Conservation (phyloP, 1,140 invertebrate genomes). For the Lineus longissimus region DNA sequence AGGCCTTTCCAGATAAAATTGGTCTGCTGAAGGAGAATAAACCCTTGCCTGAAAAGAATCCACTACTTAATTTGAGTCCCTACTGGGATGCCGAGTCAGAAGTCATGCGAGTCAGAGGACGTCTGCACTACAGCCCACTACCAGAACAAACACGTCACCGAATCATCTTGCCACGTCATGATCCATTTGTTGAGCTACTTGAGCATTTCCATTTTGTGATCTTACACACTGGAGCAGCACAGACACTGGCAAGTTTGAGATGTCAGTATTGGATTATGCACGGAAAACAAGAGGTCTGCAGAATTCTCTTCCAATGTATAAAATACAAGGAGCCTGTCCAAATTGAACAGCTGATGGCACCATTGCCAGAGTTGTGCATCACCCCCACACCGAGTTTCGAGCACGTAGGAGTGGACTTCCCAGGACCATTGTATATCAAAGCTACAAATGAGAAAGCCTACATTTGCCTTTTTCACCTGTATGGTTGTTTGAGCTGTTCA, state of each 20-base stretch:
- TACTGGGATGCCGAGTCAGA: background rate
- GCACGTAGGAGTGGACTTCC: background rate
- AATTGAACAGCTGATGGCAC: background rate
- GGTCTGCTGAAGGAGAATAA: background rate
- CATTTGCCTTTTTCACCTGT: background rate
- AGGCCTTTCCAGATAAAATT: background rate
- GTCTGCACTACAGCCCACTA: background rate
- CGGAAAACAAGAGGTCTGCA: background rate
- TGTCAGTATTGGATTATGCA: background rate
- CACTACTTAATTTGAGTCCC: background rate
- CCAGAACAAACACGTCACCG: background rate
- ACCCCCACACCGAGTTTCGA: background rate
- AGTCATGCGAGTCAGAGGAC: background rate
- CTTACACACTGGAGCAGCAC: background rate
- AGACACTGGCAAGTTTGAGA: background rate
- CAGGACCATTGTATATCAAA: background rate
- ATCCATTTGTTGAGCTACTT: background rate
- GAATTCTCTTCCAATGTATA: background rate
- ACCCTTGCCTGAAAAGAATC: background rate
- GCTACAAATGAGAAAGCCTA: background rate
- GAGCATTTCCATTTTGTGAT: background rate
- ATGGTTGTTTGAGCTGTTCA: background rate
- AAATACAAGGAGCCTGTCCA: background rate
- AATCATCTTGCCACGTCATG: background rate
- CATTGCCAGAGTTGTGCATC: background rate